Evolutionary conservation across 30 jellyfish, hydroid and myxozoan genomes (phyloP).

Genomic region (Aurelia aurita complex sp. Pacific): DNA sequence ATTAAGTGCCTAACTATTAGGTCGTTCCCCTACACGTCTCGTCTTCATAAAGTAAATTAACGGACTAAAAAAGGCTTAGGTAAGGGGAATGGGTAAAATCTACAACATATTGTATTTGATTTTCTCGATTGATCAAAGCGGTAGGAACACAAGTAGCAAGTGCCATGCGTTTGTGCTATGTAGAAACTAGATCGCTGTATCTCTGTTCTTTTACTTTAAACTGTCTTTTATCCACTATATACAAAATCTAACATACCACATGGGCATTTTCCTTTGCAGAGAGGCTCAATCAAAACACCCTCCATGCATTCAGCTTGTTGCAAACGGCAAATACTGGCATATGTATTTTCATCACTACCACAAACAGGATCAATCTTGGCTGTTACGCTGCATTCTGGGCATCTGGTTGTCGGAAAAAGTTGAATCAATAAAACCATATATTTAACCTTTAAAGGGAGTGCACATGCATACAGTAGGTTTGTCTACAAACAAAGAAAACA

Average conservation of each 20-base stretch:
- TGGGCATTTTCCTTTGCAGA: constrained; percentile 93
- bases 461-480: not conserved
- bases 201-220: not conserved
- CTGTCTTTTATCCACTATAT: not conserved
- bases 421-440: not conserved
- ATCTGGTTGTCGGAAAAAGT: constrained; percentile 22
- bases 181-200: too few species aligned
- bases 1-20: too few species aligned
- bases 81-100: too few species aligned
- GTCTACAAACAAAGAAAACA: too few species aligned
- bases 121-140: too few species aligned
- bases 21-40: too few species aligned
- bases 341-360: constrained; percentile 94
- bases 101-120: not conserved
- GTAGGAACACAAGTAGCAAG: too few species aligned
- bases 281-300: constrained; percentile 52
- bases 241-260: constrained; percentile 76
- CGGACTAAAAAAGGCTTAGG: too few species aligned
- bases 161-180: too few species aligned
- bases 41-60: too few species aligned
- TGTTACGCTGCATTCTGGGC: constrained; percentile 57
- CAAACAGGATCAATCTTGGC: constrained; percentile 64
- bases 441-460: not conserved
- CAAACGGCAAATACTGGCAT: constrained; percentile 57
- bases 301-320: constrained; percentile 80